Evolutionary conservation across 2,113 vertebrate genomes (phyloP).

Genomic region (Empidonax alnorum): DNA sequence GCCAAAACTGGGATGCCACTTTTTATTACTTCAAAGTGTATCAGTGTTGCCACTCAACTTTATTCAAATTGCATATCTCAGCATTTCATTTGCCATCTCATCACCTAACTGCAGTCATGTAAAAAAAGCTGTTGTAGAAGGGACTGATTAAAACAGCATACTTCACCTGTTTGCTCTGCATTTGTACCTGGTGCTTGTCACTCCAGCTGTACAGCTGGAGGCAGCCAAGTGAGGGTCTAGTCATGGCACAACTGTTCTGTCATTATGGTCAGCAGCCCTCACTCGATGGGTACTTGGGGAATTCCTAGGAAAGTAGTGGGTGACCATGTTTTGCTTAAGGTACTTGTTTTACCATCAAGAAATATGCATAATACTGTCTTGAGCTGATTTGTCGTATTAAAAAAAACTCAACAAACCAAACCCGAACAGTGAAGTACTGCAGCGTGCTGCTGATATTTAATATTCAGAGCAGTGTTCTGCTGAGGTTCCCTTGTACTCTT

Average conservation of each 20-base stretch:
- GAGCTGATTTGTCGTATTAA: neutral
- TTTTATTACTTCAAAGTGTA: neutral
- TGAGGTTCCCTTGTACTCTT: neutral
- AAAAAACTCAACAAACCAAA: neutral
- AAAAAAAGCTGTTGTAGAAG: neutral
- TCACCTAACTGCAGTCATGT: rapidly evolving
- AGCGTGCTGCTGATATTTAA: neutral
- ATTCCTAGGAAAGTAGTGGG: neutral
- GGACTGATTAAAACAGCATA: neutral
- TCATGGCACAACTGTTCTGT: rapidly evolving
- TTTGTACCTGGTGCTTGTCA: neutral
- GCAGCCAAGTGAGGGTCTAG: neutral
- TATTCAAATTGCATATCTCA: neutral
- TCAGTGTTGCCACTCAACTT: neutral
- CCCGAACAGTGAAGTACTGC: neutral
- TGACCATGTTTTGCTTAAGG: neutral
- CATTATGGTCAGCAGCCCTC: neutral
- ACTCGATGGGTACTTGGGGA: neutral
- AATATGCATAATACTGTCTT: neutral
- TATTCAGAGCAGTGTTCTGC: neutral
- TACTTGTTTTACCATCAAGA: neutral
- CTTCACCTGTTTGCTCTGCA: neutral
- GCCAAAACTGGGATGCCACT: neutral
- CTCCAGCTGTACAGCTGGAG: neutral
- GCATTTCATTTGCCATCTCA: neutral